Evolutionary conservation across 92 coral and sea anemone genomes (phyloP), one percentile per base, ranked within the genome.

Genomic region (Epizoanthus illoricatus): DNA sequence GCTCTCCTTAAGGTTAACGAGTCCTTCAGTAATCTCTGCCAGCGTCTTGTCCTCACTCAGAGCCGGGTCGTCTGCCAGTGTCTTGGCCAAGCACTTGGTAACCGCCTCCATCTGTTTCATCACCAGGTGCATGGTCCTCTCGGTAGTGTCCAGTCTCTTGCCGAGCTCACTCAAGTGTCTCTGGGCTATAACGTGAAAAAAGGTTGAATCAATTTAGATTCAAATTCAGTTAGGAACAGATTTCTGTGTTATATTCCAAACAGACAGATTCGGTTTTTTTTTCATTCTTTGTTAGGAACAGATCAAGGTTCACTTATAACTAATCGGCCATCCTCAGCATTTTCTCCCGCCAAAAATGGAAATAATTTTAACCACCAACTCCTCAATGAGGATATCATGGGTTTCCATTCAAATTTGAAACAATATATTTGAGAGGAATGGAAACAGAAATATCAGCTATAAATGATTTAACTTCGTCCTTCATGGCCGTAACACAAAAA

Each of bases 41-140:
- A 93, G 81, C 21, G 97, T 86, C 80, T 87, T 91, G 87, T 97
- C 99, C 16, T 92, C 98, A 74, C 90, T 85, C 85, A 91, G 91
- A 13, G 91, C 91, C 59, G 99, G 97, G 78, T 97, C 99, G 23
- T 91, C 98, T 15, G 98, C 97, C 20, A 97, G 79, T 11, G 98
- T 97, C 82, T 92, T 91, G 39, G 99, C 99, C 78, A 97, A 88
- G 73, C 99, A 97, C 88, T 97, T 97, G 18, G 99, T 97, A 11
- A 97, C 99, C 69, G 99, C 99, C 67, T 97, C 99, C 99, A 97
- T 97, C 81, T 97, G 99, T 72, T 97, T 94, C 99, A 97, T 97
- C 1, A 97, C 99, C 70, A 97, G 90, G 75, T 97, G 99, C 99
- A 97, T 97, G 43, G 99, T 97, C 16, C 99, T 91, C 69, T 97